phyloP scores from a whole-genome alignment of 2,888 invertebrate species.

The Xanthia icteritia region DNA sequence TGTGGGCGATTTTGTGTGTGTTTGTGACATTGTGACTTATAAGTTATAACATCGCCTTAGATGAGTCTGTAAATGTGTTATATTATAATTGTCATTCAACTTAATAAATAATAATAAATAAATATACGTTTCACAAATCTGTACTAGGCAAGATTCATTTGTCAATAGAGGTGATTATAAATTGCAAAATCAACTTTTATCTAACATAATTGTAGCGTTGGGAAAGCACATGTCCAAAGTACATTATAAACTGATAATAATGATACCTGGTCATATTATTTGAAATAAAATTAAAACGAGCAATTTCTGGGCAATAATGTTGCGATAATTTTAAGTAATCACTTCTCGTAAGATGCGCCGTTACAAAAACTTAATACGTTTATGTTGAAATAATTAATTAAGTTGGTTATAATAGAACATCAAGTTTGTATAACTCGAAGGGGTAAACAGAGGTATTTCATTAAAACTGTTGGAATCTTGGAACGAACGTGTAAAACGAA shows the following conservation, averaged over 20 bases:
- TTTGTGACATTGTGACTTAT: too few species aligned
- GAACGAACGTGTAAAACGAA: too few species aligned
- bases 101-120: too few species aligned
- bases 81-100: too few species aligned
- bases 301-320: constrained; percentile 35
- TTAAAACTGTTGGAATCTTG: too few species aligned
- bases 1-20: too few species aligned
- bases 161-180: not conserved
- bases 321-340: constrained; percentile 52
- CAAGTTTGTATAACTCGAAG: not conserved
- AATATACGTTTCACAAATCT: too few species aligned
- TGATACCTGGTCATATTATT: constrained; percentile 31
- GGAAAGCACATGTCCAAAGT: constrained; percentile 21
- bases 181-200: constrained; percentile 20
- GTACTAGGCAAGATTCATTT: too few species aligned
- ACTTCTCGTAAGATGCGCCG: constrained; percentile 33
- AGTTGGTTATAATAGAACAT: constrained; percentile 8
- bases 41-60: too few species aligned
- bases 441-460: not conserved
- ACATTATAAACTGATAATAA: constrained; percentile 34
- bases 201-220: constrained; percentile 29
- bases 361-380: constrained; percentile 43
- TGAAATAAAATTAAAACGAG: constrained; percentile 47
- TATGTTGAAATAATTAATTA: constrained; percentile 48
- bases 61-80: too few species aligned